Conservation (phyloP, 2,888 invertebrate genomes). For the Chrysopilus asiliformis region DNA sequence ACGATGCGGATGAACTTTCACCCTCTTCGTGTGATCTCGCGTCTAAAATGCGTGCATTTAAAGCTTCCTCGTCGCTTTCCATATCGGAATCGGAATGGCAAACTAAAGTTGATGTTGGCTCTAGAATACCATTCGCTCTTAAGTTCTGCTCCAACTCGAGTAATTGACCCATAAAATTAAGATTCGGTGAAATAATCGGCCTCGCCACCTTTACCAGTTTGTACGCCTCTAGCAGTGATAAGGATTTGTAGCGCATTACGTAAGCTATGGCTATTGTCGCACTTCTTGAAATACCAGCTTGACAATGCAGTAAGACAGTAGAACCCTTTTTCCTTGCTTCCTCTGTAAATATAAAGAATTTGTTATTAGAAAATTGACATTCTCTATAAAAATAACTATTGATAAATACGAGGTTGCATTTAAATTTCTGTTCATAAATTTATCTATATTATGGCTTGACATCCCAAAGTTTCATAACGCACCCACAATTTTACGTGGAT, state of each 20-base stretch:
- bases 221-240: conserved; percentile 78
- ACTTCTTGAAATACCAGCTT: conserved; percentile 88
- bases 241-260: conserved; percentile 75
- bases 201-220: conserved; percentile 72
- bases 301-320: conserved; percentile 79
- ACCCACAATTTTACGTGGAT: no score
- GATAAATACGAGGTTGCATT: no score
- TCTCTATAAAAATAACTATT: no score
- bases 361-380: background rate
- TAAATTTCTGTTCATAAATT: no score
- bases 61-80: conserved; percentile 18
- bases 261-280: conserved; percentile 92
- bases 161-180: conserved; percentile 88
- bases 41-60: conserved; percentile 12
- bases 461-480: no score
- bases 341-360: conserved; percentile 26
- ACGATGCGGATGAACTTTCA: conserved; percentile 11
- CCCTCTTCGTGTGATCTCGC: conserved; percentile 9
- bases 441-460: no score
- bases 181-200: conserved; percentile 85
- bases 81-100: conserved; percentile 17
- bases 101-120: conserved; percentile 16
- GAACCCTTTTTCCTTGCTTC: conserved; percentile 36
- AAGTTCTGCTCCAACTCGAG: conserved; percentile 66
- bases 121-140: conserved; percentile 33